A percentile compares a stretch with the other conserved stretches of the same genome.
These are phyloP conservation scores for Notospermus geniculatus DNA, from an alignment of 1,140 invertebrate species.

Conservation along the genomic window DNA sequence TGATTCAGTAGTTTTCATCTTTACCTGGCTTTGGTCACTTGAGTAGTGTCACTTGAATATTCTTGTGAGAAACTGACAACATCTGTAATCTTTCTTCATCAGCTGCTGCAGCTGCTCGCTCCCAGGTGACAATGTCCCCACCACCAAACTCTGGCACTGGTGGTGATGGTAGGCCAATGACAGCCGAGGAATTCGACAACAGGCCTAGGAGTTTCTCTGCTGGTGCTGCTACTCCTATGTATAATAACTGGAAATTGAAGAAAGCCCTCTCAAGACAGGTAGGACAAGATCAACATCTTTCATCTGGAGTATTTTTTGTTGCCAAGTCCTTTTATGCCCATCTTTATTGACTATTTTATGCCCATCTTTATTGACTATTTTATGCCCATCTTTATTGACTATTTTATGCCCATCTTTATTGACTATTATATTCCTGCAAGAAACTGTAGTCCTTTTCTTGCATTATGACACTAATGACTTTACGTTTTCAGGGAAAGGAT, in stretches of 20 bases:
- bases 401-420: too few species aligned
- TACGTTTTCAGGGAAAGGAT: slow-evolving; percentile 56
- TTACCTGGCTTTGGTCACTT: too few species aligned
- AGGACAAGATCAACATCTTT: slow-evolving; percentile 8
- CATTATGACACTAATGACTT: too few species aligned
- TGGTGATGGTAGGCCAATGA: slow-evolving; percentile 1
- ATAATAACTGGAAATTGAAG: slow-evolving; percentile 58
- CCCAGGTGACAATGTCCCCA: neutral
- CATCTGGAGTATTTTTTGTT: slow-evolving; percentile 14
- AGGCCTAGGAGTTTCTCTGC: slow-evolving; percentile 29
- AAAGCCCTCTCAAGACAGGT: slow-evolving; percentile 49
- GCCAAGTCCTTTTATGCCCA: too few species aligned
- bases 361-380: too few species aligned
- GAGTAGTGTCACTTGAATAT: too few species aligned
- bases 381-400: too few species aligned
- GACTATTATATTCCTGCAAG: too few species aligned
- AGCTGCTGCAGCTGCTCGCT: neutral
- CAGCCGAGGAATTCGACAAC: slow-evolving; percentile 21
- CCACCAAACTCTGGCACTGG: slow-evolving; percentile 1
- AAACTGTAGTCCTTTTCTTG: too few species aligned
- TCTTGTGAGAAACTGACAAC: neutral
- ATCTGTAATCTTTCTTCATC: neutral
- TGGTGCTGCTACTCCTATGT: slow-evolving; percentile 5
- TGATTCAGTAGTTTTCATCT: too few species aligned
- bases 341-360: too few species aligned